Conservation (phyloP, 2,888 invertebrate genomes). For the Phorcus lineatus region DNA sequence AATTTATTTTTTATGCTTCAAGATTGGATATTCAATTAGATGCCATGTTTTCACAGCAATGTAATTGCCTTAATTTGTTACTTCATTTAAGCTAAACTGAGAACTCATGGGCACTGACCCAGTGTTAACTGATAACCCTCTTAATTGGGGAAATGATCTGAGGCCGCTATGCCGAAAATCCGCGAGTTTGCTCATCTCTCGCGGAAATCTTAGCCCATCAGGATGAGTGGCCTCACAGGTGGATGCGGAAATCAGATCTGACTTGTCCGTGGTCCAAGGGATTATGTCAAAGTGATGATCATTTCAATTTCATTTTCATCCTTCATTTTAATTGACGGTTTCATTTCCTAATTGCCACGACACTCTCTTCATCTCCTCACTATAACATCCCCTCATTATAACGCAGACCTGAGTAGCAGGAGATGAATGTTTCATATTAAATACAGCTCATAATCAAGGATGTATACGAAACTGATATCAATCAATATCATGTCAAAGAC, state of each 20-base stretch:
- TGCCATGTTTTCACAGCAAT: not conserved
- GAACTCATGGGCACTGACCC: not conserved
- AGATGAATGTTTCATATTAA: not conserved
- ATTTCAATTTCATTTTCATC: slow-evolving; percentile 7
- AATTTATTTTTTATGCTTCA: too few species aligned
- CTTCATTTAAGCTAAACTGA: not conserved
- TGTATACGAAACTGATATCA: slow-evolving; percentile 6
- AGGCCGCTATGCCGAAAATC: not conserved
- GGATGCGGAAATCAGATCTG: not conserved
- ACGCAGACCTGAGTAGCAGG: not conserved
- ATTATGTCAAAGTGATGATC: slow-evolving; percentile 1
- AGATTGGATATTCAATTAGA: not conserved
- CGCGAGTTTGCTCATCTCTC: not conserved
- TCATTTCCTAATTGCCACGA: slow-evolving; percentile 3
- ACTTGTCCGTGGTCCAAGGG: not conserved
- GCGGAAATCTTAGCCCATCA: not conserved
- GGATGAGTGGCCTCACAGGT: not conserved
- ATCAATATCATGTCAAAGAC: slow-evolving; percentile 10
- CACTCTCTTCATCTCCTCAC: not conserved
- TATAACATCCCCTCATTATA: not conserved
- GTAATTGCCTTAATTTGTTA: slow-evolving; percentile 8
- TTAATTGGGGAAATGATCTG: not conserved
- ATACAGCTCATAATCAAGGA: not conserved
- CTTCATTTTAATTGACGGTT: not conserved
- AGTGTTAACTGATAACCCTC: not conserved